These are phyloP conservation scores for Dimorphilus gyrociliatus DNA, from an alignment of 2,888 invertebrate genomes.

Conservation along the genomic window DNA sequence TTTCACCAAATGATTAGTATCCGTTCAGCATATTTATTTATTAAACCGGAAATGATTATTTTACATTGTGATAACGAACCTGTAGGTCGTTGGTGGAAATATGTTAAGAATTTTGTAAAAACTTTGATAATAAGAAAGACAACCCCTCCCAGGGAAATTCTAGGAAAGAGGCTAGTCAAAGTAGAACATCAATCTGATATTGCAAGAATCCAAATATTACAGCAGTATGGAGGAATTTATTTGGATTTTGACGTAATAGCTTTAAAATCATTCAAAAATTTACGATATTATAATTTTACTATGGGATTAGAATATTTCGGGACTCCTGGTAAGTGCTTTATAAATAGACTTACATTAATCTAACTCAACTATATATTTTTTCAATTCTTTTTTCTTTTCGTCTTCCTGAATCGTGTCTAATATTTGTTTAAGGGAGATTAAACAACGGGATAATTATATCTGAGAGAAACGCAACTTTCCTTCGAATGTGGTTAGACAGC, in stretches of 20 bases:
- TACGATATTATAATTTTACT: constrained; percentile 14
- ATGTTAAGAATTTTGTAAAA: background rate
- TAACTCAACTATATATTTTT: no score
- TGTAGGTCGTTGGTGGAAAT: constrained; percentile 11
- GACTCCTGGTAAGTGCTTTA: no score
- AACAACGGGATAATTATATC: constrained; percentile 17
- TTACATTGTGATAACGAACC: constrained; percentile 12
- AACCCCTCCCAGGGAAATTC: no score
- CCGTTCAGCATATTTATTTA: constrained; percentile 10
- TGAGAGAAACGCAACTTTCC: constrained; percentile 12
- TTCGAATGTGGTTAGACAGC: constrained; percentile 15
- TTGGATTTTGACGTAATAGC: constrained; percentile 4
- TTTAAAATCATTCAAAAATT: constrained; percentile 13
- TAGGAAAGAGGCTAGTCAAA: no score
- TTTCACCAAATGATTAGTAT: constrained; percentile 13
- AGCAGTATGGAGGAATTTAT: constrained; percentile 3
- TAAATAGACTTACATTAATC: no score
- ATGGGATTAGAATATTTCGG: constrained; percentile 15
- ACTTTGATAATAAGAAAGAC: no score
- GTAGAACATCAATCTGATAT: no score
- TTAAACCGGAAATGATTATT: constrained; percentile 10
- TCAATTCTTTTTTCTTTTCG: no score
- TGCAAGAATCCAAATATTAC: no score
- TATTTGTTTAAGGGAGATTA: no score
- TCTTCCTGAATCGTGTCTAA: no score